Conservation (phyloP, 2,888 invertebrate species). For the Nomada fabriciana region DNA sequence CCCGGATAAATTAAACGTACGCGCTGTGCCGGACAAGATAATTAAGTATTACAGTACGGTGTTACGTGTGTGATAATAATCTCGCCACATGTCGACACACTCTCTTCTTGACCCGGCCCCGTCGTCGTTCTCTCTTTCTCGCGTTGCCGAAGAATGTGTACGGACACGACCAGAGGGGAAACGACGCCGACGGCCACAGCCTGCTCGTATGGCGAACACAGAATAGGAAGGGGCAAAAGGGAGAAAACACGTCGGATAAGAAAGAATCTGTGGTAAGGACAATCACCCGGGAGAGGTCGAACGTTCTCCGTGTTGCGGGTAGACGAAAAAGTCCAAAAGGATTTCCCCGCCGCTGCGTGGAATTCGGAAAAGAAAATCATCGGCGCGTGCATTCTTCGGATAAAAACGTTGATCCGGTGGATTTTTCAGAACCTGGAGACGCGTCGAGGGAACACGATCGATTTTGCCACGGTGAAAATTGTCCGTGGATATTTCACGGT, state of each 20-base stretch:
- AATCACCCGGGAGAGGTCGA: slow-evolving; percentile 62
- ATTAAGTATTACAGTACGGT: slow-evolving; percentile 61
- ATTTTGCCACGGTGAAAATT: background rate
- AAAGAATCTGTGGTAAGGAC: slow-evolving; percentile 64
- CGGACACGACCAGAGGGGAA: slow-evolving; percentile 37
- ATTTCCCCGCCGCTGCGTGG: slow-evolving; percentile 18
- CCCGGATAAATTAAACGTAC: slow-evolving; percentile 54
- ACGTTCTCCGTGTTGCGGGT: slow-evolving; percentile 26
- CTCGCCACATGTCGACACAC: slow-evolving; percentile 58
- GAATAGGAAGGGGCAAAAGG: background rate
- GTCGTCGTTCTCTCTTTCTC: background rate
- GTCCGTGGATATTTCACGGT: too few species aligned
- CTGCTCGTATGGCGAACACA: background rate
- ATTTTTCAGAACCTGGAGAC: slow-evolving; percentile 22
- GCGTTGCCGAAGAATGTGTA: slow-evolving; percentile 52
- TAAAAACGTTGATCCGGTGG: slow-evolving; percentile 19
- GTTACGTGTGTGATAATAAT: slow-evolving; percentile 63
- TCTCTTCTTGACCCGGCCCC: slow-evolving; percentile 53
- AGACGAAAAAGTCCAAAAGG: slow-evolving; percentile 37
- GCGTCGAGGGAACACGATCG: background rate
- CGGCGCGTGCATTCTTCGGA: slow-evolving; percentile 28
- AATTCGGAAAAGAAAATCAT: slow-evolving; percentile 49
- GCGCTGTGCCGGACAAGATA: slow-evolving; percentile 53
- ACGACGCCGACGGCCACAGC: background rate
- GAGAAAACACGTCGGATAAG: slow-evolving; percentile 55